phyloP scores from a whole-genome alignment of 2,113 vertebrate genomes.

The Sebastes fasciatus region DNA sequence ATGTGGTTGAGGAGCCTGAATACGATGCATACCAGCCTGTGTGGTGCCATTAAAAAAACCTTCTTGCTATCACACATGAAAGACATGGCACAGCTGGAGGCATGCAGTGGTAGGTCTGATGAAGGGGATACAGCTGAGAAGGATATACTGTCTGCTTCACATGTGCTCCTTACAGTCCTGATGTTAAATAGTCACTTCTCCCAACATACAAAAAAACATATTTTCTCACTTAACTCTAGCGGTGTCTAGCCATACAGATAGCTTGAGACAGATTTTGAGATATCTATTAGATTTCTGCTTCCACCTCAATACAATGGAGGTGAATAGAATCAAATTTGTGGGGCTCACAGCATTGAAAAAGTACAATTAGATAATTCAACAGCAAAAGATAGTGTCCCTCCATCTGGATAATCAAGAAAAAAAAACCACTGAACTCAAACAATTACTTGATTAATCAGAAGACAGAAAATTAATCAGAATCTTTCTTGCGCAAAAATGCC shows the following conservation, averaged over 20 bases:
- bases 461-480: background rate
- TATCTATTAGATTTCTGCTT: background rate
- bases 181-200: background rate
- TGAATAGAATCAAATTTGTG: background rate
- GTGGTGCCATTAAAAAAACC: constrained; percentile 53
- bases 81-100: constrained; percentile 49
- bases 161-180: constrained; percentile 10
- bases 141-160: constrained; percentile 15
- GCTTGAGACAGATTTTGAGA: background rate
- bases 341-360: background rate
- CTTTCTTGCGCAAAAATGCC: background rate
- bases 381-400: background rate
- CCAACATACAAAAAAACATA: background rate
- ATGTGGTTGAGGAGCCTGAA: constrained; percentile 56
- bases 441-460: background rate
- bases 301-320: background rate
- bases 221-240: background rate
- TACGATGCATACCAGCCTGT: constrained; percentile 49
- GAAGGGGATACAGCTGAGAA: constrained; percentile 9
- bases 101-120: constrained; percentile 42
- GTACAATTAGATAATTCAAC: background rate
- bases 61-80: constrained; percentile 63
- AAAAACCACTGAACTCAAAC: background rate
- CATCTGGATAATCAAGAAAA: background rate
- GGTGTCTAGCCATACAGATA: background rate